Evolutionary conservation across 1,140 invertebrate genomes (phyloP), one percentile per base, ranked within the genome.

Genomic region (Venturia canescens): DNA sequence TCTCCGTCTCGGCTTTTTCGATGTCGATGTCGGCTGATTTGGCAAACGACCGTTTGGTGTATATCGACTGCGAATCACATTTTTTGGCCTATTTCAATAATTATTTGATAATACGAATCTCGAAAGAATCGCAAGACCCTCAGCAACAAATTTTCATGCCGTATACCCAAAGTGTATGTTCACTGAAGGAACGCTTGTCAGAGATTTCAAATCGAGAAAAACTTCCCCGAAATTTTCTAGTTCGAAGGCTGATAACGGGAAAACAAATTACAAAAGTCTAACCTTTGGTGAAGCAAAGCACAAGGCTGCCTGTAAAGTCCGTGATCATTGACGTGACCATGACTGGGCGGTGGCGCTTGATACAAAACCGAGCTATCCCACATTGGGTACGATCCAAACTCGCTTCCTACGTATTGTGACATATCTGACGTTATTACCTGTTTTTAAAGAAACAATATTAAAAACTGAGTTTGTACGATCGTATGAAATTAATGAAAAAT

Each of bases 1-100:
- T 26, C 97, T 93, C 3, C 97, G 94, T 7, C 97, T 93, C 0
- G 97, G 95, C 88, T 98, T 98, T 87, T 97, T 97, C 3, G 91
- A 87, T 44, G 90, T 89, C 7, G 90, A 92, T 5, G 90, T 87
- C 15, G 90, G 89, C 50, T 91, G 83, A 82, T 90, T 91, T 7
- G 89, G 88, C 0, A 88, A 88, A 34, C 90, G 85, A 15, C 90
- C 89, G 79, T 91, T 92, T 69, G 89, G 84, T 0, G 89, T 87
- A 50, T 83, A 83, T 74, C 80, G 83, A 53, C 83, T 81, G 69
- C 34, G 31, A 26, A 63, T 21, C 60, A 80, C 13, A 63, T 63
- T 53, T n/a, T 53, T 23, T 21, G 6, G n/a, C 4, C 38, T 63
- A 77, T 77, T 77, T 21, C 38, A 69, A 16, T 44, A 23, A 63